Evolutionary conservation across 2,797 vertebrate species (phyloP).

Genomic region (Brachymystax lenok): DNA sequence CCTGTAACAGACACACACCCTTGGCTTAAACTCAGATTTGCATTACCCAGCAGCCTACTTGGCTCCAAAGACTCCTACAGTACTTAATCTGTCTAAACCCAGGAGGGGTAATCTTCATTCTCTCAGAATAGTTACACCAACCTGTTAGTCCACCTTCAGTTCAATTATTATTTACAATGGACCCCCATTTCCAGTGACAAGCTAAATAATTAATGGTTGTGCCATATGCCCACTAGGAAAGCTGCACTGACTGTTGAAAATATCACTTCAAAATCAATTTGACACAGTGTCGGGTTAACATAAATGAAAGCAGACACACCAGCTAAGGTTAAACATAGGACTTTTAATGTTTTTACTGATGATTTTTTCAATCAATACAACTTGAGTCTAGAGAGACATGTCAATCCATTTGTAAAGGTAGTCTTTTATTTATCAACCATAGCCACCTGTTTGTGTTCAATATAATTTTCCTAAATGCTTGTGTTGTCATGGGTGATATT

Average conservation of each 20-base stretch:
- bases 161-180: slow-evolving; percentile 11
- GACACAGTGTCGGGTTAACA: background rate
- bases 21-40: slow-evolving; percentile 39
- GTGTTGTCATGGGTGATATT: background rate
- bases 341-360: background rate
- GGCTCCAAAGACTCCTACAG: slow-evolving; percentile 2
- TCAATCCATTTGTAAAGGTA: background rate
- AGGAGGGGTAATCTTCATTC: slow-evolving; percentile 5
- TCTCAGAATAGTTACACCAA: background rate
- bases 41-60: slow-evolving; percentile 27
- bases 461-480: background rate
- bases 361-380: background rate
- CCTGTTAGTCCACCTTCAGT: slow-evolving; percentile 8
- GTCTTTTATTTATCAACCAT: background rate
- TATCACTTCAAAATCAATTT: slow-evolving; percentile 3
- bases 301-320: background rate
- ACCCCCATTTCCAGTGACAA: background rate
- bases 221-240: background rate
- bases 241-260: background rate
- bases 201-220: slow-evolving; percentile 10
- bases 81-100: slow-evolving; percentile 40
- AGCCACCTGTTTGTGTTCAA: background rate
- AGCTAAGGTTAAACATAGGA: background rate
- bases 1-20: slow-evolving; percentile 11
- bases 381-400: background rate